phyloP scores from a whole-genome alignment of 2,113 vertebrate genomes.

The Pachypanchax playfairii region DNA sequence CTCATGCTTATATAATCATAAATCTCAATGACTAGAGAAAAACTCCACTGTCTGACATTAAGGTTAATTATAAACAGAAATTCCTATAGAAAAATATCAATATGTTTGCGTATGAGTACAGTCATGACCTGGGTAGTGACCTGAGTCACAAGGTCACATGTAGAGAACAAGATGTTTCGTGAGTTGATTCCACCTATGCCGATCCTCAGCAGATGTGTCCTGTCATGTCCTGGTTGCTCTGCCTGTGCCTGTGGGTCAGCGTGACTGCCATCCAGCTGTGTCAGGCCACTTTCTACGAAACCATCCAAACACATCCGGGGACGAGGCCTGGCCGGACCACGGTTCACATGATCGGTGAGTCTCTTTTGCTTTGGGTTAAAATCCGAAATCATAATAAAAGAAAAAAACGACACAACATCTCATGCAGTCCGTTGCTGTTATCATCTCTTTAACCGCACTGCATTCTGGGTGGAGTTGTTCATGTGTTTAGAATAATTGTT shows the following conservation, averaged over 20 bases:
- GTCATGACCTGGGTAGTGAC: constrained; percentile 7
- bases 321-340: constrained; percentile 88
- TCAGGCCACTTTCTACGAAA: constrained; percentile 92
- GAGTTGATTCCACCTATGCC: constrained; percentile 64
- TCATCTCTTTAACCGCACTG: no score
- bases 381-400: background rate
- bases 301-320: constrained; percentile 91
- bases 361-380: background rate
- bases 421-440: no score
- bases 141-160: constrained; percentile 25
- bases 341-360: constrained; percentile 78
- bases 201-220: constrained; percentile 87
- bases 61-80: constrained; percentile 22
- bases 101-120: background rate
- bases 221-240: constrained; percentile 96
- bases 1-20: constrained; percentile 69
- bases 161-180: constrained; percentile 43
- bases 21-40: constrained; percentile 55
- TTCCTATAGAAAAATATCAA: constrained; percentile 3
- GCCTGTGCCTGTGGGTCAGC: constrained; percentile 90
- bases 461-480: no score
- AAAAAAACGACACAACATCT: background rate
- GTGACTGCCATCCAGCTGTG: constrained; percentile 89
- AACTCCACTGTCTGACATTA: constrained; percentile 18
- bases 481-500: no score